phyloP scores from a whole-genome alignment of 2,888 invertebrate species.

The Ashinkailepas kermadecensis region DNA sequence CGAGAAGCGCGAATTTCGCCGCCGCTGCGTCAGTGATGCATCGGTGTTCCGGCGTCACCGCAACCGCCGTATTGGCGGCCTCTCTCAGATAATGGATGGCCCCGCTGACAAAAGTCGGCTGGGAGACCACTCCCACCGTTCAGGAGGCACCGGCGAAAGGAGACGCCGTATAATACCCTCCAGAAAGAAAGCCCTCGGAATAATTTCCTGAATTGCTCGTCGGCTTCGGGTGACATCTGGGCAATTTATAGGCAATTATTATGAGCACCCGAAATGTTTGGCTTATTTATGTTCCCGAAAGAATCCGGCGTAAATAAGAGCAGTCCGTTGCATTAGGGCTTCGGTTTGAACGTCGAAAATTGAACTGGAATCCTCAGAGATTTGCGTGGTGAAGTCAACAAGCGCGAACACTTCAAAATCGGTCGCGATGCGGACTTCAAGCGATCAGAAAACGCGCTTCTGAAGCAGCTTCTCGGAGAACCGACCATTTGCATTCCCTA shows the following conservation, averaged over 20 bases:
- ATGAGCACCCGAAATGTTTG: slow-evolving; percentile 20
- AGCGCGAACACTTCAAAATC: background rate
- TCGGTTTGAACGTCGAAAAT: background rate
- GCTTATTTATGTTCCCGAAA: slow-evolving; percentile 19
- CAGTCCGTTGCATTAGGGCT: background rate
- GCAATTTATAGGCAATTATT: slow-evolving; percentile 20
- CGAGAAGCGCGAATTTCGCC: no score
- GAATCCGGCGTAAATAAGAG: slow-evolving; percentile 17
- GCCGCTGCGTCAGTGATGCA: no score
- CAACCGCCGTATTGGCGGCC: background rate
- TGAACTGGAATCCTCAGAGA: slow-evolving; percentile 17
- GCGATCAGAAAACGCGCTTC: no score
- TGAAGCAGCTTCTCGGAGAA: no score
- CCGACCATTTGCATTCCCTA: no score
- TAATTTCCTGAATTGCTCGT: slow-evolving; percentile 8
- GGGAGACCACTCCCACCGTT: background rate
- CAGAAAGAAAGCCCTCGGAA: slow-evolving; percentile 18
- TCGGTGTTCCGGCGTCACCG: no score
- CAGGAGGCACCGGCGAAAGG: background rate
- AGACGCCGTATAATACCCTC: background rate
- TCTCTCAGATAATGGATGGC: background rate
- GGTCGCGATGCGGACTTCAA: no score
- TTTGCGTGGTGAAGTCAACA: background rate
- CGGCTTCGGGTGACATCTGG: background rate
- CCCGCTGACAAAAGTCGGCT: background rate